Evolutionary conservation across 2,113 vertebrate genomes (phyloP).

Genomic region (Tautogolabrus adspersus): DNA sequence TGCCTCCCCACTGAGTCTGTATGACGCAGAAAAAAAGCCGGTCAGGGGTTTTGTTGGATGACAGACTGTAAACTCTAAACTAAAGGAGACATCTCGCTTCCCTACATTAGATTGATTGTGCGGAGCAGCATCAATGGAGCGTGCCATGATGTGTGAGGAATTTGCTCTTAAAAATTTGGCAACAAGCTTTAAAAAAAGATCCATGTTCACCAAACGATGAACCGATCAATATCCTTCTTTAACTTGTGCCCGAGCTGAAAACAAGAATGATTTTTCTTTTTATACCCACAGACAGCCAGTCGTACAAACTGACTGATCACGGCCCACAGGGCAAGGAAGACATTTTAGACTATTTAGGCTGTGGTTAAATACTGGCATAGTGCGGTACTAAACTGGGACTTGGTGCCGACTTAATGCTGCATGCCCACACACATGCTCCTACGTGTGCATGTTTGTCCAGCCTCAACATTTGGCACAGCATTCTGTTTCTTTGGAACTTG

Average conservation of each 20-base stretch:
- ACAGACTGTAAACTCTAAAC: conserved; percentile 27
- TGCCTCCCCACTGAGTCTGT: conserved; percentile 11
- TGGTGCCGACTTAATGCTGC: conserved; percentile 17
- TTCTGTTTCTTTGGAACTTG: conserved; percentile 62
- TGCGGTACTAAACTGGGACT: conserved; percentile 54
- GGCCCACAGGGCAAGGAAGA: conserved; percentile 56
- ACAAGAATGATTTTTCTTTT: conserved; percentile 60
- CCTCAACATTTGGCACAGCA: conserved; percentile 31
- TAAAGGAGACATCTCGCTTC: conserved; percentile 27
- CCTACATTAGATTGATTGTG: conserved; percentile 1
- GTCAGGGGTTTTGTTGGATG: conserved; percentile 32
- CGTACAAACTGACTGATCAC: conserved; percentile 64
- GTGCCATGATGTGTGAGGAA: conserved; percentile 49
- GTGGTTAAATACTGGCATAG: conserved; percentile 57
- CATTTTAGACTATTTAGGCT: conserved; percentile 65
- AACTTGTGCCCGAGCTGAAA: conserved; percentile 48
- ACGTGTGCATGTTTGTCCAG: conserved; percentile 47
- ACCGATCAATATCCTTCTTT: conserved; percentile 67
- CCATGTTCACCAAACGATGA: conserved; percentile 51
- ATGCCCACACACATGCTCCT: conserved; percentile 34
- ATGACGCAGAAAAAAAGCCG: conserved; percentile 47
- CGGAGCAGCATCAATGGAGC: conserved; percentile 19
- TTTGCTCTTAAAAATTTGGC: conserved; percentile 47
- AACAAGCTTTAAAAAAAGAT: conserved; percentile 29
- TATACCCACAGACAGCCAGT: conserved; percentile 64